These are phyloP conservation scores for Phyllotis vaccarum DNA, from an alignment of 2,797 vertebrate species.

Conservation along the genomic window DNA sequence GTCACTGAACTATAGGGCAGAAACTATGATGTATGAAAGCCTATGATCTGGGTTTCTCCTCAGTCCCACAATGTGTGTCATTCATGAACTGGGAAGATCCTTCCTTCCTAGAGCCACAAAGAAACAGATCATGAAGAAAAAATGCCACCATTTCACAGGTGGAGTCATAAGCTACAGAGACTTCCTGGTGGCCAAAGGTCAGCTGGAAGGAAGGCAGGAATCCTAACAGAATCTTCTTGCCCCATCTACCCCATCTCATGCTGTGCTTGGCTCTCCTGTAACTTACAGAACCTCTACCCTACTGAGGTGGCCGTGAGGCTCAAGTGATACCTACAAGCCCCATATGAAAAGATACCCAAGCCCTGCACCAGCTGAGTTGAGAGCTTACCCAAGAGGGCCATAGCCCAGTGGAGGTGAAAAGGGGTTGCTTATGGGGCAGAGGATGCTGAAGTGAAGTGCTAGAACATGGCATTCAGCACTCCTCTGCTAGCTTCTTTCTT, in stretches of 20 bases:
- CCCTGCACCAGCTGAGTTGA: no score
- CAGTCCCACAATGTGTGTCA: neutral
- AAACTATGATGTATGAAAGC: fast-evolving
- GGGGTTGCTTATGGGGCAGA: fast-evolving
- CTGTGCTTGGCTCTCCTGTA: neutral
- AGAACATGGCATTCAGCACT: fast-evolving
- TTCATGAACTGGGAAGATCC: neutral
- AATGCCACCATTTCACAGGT: fast-evolving
- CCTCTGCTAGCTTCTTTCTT: fast-evolving
- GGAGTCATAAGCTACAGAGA: neutral
- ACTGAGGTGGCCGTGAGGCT: neutral
- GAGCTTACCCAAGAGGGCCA: neutral
- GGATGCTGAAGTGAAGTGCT: neutral
- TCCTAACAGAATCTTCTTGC: neutral
- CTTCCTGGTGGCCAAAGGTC: neutral
- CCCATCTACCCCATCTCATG: fast-evolving
- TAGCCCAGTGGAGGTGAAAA: fast-evolving
- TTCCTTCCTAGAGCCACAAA: neutral
- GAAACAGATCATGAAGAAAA: neutral
- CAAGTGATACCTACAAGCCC: neutral
- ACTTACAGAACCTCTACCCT: neutral
- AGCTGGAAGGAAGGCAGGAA: neutral
- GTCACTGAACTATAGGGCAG: neutral
- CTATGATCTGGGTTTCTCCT: neutral
- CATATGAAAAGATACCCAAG: fast-evolving